These are phyloP conservation scores for Lasiurus borealis DNA, from an alignment of 2,113 vertebrate genomes.

Conservation along the genomic window DNA sequence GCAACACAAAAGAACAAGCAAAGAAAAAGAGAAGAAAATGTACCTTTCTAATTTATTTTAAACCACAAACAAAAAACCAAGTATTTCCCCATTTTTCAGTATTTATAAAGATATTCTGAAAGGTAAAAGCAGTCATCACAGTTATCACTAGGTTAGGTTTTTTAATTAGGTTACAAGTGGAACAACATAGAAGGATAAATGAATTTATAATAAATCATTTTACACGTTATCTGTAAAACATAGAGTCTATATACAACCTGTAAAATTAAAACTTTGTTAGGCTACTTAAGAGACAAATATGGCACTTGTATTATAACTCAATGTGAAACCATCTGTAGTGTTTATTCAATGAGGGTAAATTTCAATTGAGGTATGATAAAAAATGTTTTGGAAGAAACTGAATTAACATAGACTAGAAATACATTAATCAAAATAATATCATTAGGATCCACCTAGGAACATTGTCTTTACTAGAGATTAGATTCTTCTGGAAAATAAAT, in stretches of 20 bases:
- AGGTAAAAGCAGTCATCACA: neutral
- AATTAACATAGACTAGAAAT: conserved; percentile 55
- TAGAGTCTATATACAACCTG: neutral
- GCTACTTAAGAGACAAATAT: neutral
- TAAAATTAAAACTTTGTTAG: conserved; percentile 20
- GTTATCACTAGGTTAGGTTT: neutral
- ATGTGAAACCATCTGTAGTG: neutral
- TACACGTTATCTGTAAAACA: neutral
- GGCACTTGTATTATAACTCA: neutral
- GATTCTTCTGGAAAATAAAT: conserved; percentile 32
- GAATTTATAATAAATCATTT: neutral
- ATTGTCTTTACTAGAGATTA: conserved; percentile 39
- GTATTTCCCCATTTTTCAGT: neutral
- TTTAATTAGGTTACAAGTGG: neutral
- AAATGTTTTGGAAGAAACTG: conserved; percentile 27
- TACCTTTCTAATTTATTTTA: neutral
- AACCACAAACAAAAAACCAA: neutral
- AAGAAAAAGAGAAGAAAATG: neutral
- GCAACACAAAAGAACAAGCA: neutral
- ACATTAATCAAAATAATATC: conserved; percentile 58
- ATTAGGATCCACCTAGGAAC: neutral
- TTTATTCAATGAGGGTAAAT: neutral
- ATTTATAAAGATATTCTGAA: neutral
- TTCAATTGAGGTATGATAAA: conserved; percentile 5
- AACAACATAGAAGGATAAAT: neutral